Conservation (phyloP, 2,888 invertebrate genomes). For the Ischnus inquisitorius region DNA sequence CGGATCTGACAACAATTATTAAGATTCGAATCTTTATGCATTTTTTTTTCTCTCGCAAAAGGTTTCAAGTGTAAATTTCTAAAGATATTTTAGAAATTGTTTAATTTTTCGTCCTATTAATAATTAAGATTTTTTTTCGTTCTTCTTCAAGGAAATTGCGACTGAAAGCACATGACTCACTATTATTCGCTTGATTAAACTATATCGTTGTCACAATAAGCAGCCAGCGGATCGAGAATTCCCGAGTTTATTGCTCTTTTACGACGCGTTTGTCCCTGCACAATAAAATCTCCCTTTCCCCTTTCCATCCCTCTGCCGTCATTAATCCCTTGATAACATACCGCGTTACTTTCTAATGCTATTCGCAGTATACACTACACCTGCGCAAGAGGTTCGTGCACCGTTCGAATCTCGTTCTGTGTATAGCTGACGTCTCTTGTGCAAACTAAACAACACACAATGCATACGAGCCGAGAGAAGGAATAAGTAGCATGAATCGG, state of each 20-base stretch:
- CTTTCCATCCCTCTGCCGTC: too few relatives aligned
- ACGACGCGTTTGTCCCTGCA: slow-evolving; percentile 44
- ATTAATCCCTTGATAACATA: slow-evolving; percentile 19
- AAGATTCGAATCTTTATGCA: neutral
- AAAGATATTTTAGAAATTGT: neutral
- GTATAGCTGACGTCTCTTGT: neutral
- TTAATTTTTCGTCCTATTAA: neutral
- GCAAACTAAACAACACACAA: neutral
- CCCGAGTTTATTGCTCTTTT: slow-evolving; percentile 51
- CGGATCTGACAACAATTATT: neutral
- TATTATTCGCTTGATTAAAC: neutral
- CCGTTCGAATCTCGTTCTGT: neutral
- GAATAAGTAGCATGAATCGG: slow-evolving; percentile 46
- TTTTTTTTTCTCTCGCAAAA: neutral
- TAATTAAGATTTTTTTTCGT: neutral
- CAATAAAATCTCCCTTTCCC: slow-evolving; percentile 14
- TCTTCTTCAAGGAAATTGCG: neutral
- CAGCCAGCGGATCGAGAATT: slow-evolving; percentile 27
- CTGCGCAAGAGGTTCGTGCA: slow-evolving; percentile 38
- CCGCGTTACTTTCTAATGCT: slow-evolving; percentile 49
- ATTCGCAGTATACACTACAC: slow-evolving; percentile 42
- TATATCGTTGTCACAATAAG: neutral
- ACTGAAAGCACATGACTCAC: neutral
- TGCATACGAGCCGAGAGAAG: neutral
- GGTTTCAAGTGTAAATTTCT: neutral